A percentile compares a stretch with the other conserved stretches of the same genome.
Conservation (phyloP, 2,888 invertebrate genomes). For the Amphipoea lucens region DNA sequence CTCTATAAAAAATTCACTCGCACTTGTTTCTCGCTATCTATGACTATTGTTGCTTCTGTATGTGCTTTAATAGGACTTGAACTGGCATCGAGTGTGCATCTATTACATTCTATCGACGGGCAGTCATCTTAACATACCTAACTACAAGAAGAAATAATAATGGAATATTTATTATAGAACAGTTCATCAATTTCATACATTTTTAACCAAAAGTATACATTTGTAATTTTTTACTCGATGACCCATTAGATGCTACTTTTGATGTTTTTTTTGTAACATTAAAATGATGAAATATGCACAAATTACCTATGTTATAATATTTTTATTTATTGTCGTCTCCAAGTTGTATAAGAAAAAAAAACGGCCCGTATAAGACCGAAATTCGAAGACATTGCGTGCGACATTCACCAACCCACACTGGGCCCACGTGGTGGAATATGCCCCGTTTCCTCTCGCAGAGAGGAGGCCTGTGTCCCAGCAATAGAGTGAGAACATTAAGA, state of each 20-base stretch:
- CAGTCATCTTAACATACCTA: neutral
- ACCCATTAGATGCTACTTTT: no score
- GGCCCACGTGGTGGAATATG: neutral
- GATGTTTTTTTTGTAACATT: no score
- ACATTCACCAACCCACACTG: neutral
- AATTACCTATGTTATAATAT: no score
- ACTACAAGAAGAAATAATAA: neutral
- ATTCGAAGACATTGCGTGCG: neutral
- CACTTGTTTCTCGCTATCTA: neutral
- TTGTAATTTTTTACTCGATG: no score
- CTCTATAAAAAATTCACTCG: neutral
- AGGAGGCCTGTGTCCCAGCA: neutral
- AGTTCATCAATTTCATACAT: no score
- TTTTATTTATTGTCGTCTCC: no score
- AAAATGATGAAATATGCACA: no score
- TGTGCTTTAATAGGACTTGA: neutral
- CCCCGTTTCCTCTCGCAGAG: neutral
- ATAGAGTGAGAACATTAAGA: neutral
- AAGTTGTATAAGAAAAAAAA: neutral
- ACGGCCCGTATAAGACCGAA: neutral
- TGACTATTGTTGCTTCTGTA: neutral
- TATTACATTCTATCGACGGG: neutral
- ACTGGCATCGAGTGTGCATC: neutral
- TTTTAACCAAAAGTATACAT: no score
- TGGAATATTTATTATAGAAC: neutral